Base-by-base conservation (phyloP, 2,113 vertebrate genomes). In the Alosa alosa region DNA sequence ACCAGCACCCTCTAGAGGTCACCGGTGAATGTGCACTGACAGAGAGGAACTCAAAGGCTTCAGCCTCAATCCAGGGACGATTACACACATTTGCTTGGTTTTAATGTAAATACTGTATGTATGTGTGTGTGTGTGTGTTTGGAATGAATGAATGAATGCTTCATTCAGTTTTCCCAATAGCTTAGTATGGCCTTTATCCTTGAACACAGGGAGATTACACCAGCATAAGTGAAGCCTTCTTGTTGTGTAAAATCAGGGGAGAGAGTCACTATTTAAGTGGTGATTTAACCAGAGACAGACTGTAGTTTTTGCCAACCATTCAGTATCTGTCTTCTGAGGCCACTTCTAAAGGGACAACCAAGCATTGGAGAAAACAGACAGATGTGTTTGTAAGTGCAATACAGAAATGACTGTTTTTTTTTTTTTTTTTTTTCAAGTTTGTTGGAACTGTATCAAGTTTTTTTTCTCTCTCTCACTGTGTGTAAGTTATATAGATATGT, bases 351-450 rank as follows among this genome's bases (percentile, higher is more conserved):
- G 90, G 90, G 90, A 90, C 84, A 90, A 81, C 89, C 90, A 87
- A 86, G 92, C 91, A 86, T 90, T 91, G 93, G 92, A 90, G 92
- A 90, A 86, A 82, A 84, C n/a, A 75, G 85, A 87, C 72, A 78
- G 72, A 90, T 89, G 89, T 93, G 91, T 94, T 92, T 95, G 91
- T 84, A 95, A 94, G 95, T 96, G 95, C 95, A 96, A 96, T 96
- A 96, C 94, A 94, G 92, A 88, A 91, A 91, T 87, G 57, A 81
- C 88, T 17, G 84, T 18, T 0, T 31, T 31, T 31, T 31, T 31
- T 83, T 89, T 0, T 31, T 31, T 31, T 31, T 31, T 83, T 89
- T 90, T 91, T 91, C 60, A 86, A 88, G 84, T 82, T 91, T 78
- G 86, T 88, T 88, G 87, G 10, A 44, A 18, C 46, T 85, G 17